These are phyloP conservation scores for Cylindroiulus punctatus DNA, from an alignment of 2,888 invertebrate species.

Conservation along the genomic window DNA sequence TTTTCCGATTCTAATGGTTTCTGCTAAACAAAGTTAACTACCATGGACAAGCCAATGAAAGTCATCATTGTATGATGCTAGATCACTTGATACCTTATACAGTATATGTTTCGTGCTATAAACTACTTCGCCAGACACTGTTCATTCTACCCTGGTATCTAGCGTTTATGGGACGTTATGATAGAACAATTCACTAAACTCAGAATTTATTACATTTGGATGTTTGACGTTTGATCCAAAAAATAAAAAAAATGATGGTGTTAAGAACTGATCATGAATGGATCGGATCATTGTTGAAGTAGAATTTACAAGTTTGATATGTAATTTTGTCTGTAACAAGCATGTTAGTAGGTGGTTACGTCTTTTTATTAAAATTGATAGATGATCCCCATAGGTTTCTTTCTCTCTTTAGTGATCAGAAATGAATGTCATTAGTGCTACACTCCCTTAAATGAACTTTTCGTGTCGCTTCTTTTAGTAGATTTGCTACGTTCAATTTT, in stretches of 20 bases:
- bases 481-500: slow-evolving; percentile 35
- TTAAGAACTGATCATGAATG: not conserved
- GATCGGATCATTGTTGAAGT: not conserved
- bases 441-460: slow-evolving; percentile 33
- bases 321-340: not conserved
- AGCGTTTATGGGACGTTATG: no score
- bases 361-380: slow-evolving; percentile 25
- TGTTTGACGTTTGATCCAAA: not conserved
- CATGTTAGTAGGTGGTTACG: not conserved
- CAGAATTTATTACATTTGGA: not conserved
- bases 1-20: not conserved
- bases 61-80: not conserved
- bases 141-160: no score
- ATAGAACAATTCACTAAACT: no score
- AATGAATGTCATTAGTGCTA: slow-evolving; percentile 6
- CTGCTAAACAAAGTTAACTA: not conserved
- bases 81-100: not conserved
- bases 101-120: not conserved
- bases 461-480: slow-evolving; percentile 38
- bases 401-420: not conserved
- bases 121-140: no score
- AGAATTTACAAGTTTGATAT: not conserved
- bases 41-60: not conserved
- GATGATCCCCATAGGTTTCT: not conserved
- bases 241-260: not conserved